Conservation (phyloP, 2,113 vertebrate species). For the Actenoides hombroni region DNA sequence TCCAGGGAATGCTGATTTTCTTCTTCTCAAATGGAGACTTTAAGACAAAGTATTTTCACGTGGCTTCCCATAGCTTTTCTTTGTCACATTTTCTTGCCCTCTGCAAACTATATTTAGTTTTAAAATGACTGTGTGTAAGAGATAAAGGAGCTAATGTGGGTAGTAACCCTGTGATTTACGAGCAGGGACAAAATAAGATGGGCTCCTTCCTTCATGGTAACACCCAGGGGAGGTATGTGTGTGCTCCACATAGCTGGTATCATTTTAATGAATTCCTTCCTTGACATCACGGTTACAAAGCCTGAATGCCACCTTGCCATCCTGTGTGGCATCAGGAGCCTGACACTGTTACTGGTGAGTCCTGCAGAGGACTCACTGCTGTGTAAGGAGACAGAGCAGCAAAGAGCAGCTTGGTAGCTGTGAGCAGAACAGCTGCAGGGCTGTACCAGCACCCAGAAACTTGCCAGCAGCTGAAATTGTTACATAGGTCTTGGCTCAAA, state of each 20-base stretch:
- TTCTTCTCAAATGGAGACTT: neutral
- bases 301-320: neutral
- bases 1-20: neutral
- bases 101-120: neutral
- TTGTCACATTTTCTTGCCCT: neutral
- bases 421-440: neutral
- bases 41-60: neutral
- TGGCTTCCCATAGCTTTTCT: neutral
- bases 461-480: neutral
- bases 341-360: neutral
- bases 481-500: neutral
- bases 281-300: neutral
- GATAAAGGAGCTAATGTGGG: neutral
- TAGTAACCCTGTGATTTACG: neutral
- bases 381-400: neutral
- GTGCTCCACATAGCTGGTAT: neutral
- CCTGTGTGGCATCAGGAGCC: neutral
- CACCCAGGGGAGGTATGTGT: neutral
- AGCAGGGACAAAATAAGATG: neutral
- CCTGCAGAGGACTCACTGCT: neutral
- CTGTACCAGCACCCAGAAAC: neutral
- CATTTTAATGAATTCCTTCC: neutral
- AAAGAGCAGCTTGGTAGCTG: neutral
- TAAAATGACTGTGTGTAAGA: neutral
- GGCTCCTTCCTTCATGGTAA: neutral